phyloP scores from a whole-genome alignment of 2,888 invertebrate species.

The Eupithecia subumbrata region DNA sequence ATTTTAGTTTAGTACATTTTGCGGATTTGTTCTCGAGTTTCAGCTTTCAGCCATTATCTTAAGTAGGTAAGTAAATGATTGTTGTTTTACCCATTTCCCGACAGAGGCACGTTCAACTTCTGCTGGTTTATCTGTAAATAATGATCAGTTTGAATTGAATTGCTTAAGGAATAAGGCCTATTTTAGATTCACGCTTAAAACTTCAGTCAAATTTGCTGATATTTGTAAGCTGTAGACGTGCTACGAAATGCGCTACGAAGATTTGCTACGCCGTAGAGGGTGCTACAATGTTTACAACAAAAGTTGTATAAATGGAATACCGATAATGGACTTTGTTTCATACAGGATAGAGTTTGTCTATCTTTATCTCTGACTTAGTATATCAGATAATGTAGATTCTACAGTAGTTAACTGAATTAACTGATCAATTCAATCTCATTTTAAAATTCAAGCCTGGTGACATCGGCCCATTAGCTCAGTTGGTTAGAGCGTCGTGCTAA shows the following conservation, averaged over 20 bases:
- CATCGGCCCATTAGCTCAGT: slow-evolving; percentile 41
- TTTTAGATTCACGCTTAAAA: not conserved
- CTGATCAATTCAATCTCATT: not conserved
- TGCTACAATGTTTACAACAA: not conserved
- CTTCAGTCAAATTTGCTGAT: not conserved
- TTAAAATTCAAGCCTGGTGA: not conserved
- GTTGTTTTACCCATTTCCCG: slow-evolving; percentile 27
- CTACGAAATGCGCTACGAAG: not conserved
- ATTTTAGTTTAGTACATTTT: not conserved
- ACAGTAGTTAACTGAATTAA: too few species aligned
- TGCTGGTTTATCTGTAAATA: slow-evolving; percentile 7
- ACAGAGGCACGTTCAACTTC: slow-evolving; percentile 18
- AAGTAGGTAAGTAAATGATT: not conserved
- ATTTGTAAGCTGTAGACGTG: not conserved
- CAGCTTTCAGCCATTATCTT: not conserved
- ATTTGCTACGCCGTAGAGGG: not conserved
- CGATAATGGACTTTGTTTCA: not conserved
- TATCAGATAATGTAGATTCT: too few species aligned
- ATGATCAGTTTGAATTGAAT: not conserved
- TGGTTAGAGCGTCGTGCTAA: slow-evolving; percentile 43
- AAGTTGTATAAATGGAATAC: not conserved
- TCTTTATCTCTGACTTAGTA: too few species aligned
- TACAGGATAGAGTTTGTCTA: not conserved
- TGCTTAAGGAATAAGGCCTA: not conserved
- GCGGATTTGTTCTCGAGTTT: not conserved